A percentile compares a stretch with the other conserved stretches of the same genome.
phyloP scores from a whole-genome alignment of 1,140 invertebrate genomes.

The Drosophila dunni region DNA sequence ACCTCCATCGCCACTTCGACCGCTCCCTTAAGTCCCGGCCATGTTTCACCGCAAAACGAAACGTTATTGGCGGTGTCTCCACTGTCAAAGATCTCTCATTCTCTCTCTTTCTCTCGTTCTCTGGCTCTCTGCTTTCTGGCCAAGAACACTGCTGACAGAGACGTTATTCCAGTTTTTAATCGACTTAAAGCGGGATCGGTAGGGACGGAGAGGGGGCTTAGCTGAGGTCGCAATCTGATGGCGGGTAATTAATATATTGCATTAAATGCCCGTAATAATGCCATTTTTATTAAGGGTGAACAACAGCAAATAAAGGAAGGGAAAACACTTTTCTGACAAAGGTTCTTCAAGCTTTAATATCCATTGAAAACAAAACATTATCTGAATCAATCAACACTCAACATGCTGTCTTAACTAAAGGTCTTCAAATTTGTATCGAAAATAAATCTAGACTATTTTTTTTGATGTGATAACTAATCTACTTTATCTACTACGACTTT shows the following conservation, averaged over 20 bases:
- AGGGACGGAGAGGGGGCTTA: neutral
- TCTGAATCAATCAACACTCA: too few species aligned
- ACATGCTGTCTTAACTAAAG: too few species aligned
- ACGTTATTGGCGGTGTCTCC: constrained; percentile 49
- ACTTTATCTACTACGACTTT: too few species aligned
- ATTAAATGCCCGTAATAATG: constrained; percentile 70
- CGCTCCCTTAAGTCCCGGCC: constrained; percentile 9
- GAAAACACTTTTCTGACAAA: neutral
- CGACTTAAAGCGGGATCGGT: constrained; percentile 26
- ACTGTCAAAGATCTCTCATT: constrained; percentile 24
- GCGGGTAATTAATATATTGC: constrained; percentile 77
- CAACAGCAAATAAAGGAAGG: constrained; percentile 4
- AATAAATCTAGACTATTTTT: too few species aligned
- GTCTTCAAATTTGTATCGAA: too few species aligned
- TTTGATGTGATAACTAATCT: too few species aligned
- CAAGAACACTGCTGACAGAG: constrained; percentile 64
- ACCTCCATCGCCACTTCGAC: neutral
- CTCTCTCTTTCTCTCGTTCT: too few species aligned
- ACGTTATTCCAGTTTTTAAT: constrained; percentile 82
- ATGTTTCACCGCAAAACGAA: constrained; percentile 40
- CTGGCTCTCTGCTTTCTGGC: neutral
- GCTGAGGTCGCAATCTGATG: constrained; percentile 22
- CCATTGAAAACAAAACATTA: too few species aligned
- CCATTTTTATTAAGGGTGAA: constrained; percentile 61
- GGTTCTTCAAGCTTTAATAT: too few species aligned